Base-by-base conservation (phyloP, 2,888 invertebrate genomes). In the Sympetrum striolatum region DNA sequence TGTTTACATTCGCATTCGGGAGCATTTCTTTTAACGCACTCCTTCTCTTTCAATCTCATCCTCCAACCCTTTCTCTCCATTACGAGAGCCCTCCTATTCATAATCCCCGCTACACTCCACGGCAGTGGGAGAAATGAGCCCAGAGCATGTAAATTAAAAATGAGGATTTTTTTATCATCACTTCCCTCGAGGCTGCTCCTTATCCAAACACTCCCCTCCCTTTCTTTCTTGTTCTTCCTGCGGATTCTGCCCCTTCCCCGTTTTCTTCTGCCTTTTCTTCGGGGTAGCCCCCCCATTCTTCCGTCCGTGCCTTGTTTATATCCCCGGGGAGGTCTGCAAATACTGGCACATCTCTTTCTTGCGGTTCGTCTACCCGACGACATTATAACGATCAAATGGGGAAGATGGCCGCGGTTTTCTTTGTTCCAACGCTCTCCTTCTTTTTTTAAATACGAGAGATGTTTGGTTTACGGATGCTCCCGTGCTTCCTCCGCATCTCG, bases 81-180 rank as follows among this genome's bases (percentile, higher is more conserved):
- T 73, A 31, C 31, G 64, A n/a, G 64, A 8, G 18, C 58, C 35
- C 58, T 58, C 18, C 53, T 82, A 25, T 48, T 48, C n/a, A 44
- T 37, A 86, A 86, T 37, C 60, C 37, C 39, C 37, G 53, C 81
- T 53, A 53, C 81, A 81, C 25, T 35, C 35, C 18, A 35, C 44
- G 48, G 4, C 10, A 44, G 81, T 12, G 53, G 12, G 58, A 31
- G 86, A 86, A 86, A 86, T 86, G 86, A 86, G 60, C 86, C 86
- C n/a, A 14, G 58, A 31, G 82, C 82, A 86, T 86, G 86, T 64
- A 86, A 86, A 86, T 86, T 86, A 86, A 86, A 86, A 86, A 86
- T 86, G 86, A 60, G 86, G 37, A 86, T 82, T 58, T 64, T 64
- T 64, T 64, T 64, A 64, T 25, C 73, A 73, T 31, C 81, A 39